These are phyloP conservation scores for Aspidiotus destructor DNA, from an alignment of 2,888 invertebrate species.

Conservation along the genomic window DNA sequence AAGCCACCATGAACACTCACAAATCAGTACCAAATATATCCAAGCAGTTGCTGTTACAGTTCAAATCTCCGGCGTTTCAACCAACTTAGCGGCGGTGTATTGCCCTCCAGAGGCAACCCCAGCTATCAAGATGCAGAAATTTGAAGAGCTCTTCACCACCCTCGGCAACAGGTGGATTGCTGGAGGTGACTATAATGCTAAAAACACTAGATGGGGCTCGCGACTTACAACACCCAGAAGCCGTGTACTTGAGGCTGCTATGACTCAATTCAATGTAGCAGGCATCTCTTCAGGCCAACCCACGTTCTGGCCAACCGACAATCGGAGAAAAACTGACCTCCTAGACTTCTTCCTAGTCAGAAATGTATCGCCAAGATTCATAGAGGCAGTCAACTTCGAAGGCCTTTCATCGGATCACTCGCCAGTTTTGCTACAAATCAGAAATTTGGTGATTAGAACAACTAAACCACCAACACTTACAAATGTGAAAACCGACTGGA, in stretches of 20 bases:
- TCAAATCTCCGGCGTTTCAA: background rate
- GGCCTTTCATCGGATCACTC: background rate
- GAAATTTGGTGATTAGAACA: too few species aligned
- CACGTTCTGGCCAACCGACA: background rate
- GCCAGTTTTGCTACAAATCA: background rate
- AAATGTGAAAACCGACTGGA: too few species aligned
- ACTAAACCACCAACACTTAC: too few species aligned
- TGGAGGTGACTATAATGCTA: constrained; percentile 2
- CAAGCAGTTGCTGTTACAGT: constrained; percentile 2
- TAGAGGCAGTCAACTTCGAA: background rate
- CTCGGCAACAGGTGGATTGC: too few species aligned
- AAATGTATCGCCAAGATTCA: background rate
- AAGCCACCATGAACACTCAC: background rate
- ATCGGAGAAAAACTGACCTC: background rate
- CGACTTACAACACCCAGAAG: background rate
- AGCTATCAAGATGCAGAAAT: constrained; percentile 1
- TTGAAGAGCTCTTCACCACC: constrained; percentile 2
- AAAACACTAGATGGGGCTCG: background rate
- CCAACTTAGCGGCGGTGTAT: background rate
- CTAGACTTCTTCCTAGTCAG: background rate
- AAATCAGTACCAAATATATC: constrained; percentile 4
- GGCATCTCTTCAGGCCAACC: background rate
- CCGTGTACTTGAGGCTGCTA: background rate
- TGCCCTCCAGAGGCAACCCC: background rate
- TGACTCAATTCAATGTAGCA: background rate